A percentile compares a stretch with the other conserved stretches of the same genome.
phyloP scores from a whole-genome alignment of 2,797 vertebrate species.

The Rhinogobio ventralis region DNA sequence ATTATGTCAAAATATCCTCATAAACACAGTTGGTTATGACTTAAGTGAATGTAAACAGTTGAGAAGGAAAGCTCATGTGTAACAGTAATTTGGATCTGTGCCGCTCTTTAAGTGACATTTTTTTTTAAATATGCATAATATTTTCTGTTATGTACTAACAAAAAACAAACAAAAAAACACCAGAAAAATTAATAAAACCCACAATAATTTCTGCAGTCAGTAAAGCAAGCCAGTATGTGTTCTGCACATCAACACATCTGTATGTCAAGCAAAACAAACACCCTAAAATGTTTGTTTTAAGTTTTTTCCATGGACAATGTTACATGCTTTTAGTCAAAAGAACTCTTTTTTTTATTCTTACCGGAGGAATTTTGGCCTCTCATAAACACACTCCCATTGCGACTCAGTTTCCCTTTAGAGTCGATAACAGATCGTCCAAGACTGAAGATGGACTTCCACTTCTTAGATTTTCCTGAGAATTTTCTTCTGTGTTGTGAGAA shows the following conservation, averaged over 20 bases:
- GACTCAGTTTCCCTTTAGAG: constrained; percentile 93
- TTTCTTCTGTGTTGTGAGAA: constrained; percentile 83
- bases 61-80: no score
- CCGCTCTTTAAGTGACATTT: neutral
- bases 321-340: no score
- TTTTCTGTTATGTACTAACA: no score
- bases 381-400: constrained; percentile 96
- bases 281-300: no score
- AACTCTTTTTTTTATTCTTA: no score
- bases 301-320: no score
- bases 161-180: no score
- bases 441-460: constrained; percentile 99
- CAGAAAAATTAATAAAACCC: neutral
- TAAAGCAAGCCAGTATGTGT: neutral
- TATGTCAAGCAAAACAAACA: neutral
- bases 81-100: neutral
- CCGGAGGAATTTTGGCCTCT: constrained; percentile 88
- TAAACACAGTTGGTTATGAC: neutral
- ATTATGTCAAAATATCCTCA: neutral
- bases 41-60: neutral
- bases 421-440: constrained; percentile 91
- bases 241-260: neutral
- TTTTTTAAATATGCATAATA: neutral
- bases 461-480: constrained; percentile 96
- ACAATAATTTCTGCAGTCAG: neutral